A percentile compares a stretch with the other conserved stretches of the same genome.
phyloP scores from a whole-genome alignment of 2,113 vertebrate species.

The Spheniscus mendiculus region DNA sequence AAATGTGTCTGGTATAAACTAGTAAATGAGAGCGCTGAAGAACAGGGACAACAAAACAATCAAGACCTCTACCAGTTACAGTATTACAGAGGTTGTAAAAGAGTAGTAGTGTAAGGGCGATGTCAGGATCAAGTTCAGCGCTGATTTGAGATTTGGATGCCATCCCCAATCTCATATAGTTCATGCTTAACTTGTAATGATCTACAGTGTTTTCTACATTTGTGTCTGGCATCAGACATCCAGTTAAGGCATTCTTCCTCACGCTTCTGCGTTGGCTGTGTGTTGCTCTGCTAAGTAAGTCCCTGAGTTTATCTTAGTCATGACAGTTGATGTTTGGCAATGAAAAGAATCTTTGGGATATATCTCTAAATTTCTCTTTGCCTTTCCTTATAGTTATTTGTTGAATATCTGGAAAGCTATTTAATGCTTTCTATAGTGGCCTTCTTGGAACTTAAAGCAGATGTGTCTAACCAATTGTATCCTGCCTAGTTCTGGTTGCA shows the following conservation, averaged over 20 bases:
- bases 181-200: neutral
- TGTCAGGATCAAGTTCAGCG: neutral
- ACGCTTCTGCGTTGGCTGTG: neutral
- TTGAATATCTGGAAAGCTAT: neutral
- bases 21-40: neutral
- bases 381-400: neutral
- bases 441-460: neutral
- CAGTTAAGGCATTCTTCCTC: neutral
- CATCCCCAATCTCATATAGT: neutral
- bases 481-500: neutral
- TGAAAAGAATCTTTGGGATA: neutral
- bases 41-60: neutral
- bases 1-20: neutral
- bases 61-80: neutral
- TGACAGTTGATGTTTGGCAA: neutral
- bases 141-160: neutral
- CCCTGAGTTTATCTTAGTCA: neutral
- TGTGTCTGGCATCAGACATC: neutral
- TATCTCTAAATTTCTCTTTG: neutral
- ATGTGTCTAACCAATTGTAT: neutral
- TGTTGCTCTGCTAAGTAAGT: neutral
- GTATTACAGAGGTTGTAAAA: neutral
- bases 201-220: neutral
- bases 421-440: neutral
- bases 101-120: neutral